Evolutionary conservation across 1,140 invertebrate genomes (phyloP), one percentile per base, ranked within the genome.

Genomic region (Megalopta genalis): DNA sequence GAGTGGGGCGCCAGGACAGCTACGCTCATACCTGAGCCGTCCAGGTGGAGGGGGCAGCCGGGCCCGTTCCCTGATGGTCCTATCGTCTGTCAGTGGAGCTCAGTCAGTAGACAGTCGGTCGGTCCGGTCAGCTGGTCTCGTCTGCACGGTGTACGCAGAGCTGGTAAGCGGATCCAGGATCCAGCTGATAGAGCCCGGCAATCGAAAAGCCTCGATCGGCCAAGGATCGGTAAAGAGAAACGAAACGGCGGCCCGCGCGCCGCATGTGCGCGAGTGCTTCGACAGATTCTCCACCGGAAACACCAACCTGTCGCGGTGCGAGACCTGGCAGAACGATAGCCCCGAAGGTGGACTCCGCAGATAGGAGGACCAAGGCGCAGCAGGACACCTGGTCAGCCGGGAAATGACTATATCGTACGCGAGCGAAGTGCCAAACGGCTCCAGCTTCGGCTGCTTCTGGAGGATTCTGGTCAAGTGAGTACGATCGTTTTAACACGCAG

Each of bases 391-490:
- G 78, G 77, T 83, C 74, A 83, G 68, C 76, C 77, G 82, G 82
- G 89, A 90, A 87, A 98, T 97, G 97, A 97, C 97, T 85, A 95
- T 98, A 85, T 97, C 97, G 52, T 98, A 97, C 93, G 96, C 96
- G 83, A 96, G 96, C 89, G 96, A 97, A 93, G 97, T 97, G 88
- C 97, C 97, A 77, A 97, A 97, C 91, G 96, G 96, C 89, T 97
- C 96, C 94, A 97, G 95, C 93, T 98, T 97, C 90, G 97, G 97
- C 89, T 97, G 96, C 93, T 98, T 98, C 93, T 97, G 97, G 96
- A 95, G 95, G 92, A 97, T 97, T 91, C 94, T 97, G 82, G 94
- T 94, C 93, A 97, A 97, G 96, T 97, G 93, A 96, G 96, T 96
- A 60, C 57, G 14, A 37, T 25, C 25, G 32, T 42, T 57, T 27